Evolutionary conservation across 2,888 invertebrate genomes (phyloP), one percentile per base, ranked within the genome.

Genomic region (Chymomyza procnemis): DNA sequence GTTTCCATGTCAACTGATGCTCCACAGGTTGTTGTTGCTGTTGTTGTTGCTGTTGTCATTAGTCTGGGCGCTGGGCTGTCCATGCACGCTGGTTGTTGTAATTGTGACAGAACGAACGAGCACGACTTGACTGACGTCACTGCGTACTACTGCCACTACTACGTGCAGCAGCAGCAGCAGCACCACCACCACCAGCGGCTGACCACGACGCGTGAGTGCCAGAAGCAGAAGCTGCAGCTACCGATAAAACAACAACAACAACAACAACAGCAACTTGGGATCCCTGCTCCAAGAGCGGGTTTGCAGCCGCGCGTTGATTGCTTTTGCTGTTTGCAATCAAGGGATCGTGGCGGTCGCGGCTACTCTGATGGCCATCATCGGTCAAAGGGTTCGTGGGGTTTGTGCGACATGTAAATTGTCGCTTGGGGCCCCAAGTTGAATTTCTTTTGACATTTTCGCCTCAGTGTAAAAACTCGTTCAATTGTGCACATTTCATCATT

Each of bases 231-330:
- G 47, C 30, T 55, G 47, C 80, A 85, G 71, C 89, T 89, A 87
- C 89, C 84, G 89, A 89, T 89, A 88, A 89, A 85, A 73, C 16
- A 19, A 14, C 21, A 21, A 18, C 88, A 79, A 73, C 77, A 61
- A 26, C 74, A 64, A 6, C 72, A 67, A 62, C 57, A 52, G 64
- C 56, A 30, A n/a, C 26, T 14, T n/a, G 14, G 50, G 19, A 47
- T 55, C 50, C n/a, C 8, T 56, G 54, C n/a, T 8, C 26, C 26
- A 26, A 26, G 30, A 54, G 48, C 22, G 50, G 71, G 68, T 60
- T 88, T 89, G 87, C 88, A 87, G 85, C 78, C 81, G 87, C 89
- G 89, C 89, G 89, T 88, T 89, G 89, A 89, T 89, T 89, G 88
- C 80, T 87, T 87, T 88, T 83, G 84, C 66, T 69, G n/a, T n/a